Conservation (phyloP, 2,888 invertebrate species). For the Ectobius pallidus region DNA sequence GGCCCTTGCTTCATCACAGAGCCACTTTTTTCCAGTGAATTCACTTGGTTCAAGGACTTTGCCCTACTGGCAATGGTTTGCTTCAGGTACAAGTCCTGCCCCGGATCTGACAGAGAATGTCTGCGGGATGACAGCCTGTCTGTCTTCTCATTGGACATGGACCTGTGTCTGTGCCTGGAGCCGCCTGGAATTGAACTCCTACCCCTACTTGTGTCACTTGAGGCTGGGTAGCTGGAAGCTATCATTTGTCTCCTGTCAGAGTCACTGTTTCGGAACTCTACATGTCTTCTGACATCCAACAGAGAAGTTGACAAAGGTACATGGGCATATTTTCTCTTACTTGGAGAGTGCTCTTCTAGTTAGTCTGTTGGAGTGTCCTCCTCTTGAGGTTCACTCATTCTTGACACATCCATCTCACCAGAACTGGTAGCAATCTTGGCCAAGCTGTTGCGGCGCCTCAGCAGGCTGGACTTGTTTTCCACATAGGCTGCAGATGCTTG, state of each 20-base stretch:
- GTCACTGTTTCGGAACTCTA: not conserved
- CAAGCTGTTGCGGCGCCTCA: slow-evolving; percentile 36
- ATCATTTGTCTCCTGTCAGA: not conserved
- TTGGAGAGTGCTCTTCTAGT: slow-evolving; percentile 27
- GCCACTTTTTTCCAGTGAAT: not conserved
- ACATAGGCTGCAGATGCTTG: slow-evolving; percentile 37
- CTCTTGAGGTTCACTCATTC: not conserved
- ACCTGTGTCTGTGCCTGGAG: not conserved
- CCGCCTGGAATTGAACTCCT: not conserved
- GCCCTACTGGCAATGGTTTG: slow-evolving; percentile 22
- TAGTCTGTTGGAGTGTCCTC: slow-evolving; percentile 31
- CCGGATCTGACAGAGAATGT: slow-evolving; percentile 16
- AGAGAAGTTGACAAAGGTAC: not conserved
- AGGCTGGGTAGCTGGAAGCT: not conserved
- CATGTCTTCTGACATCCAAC: not conserved
- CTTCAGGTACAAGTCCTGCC: not conserved
- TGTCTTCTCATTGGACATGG: not conserved
- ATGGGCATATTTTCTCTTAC: not conserved
- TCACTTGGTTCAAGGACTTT: slow-evolving; percentile 11
- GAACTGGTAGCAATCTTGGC: slow-evolving; percentile 21
- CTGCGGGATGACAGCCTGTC: not conserved
- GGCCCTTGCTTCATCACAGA: slow-evolving; percentile 51
- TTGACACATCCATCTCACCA: slow-evolving; percentile 21
- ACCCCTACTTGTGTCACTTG: not conserved
- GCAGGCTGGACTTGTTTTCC: slow-evolving; percentile 42